Evolutionary conservation across 2,888 invertebrate species (phyloP).

Genomic region (Polyommatus iphigenia): DNA sequence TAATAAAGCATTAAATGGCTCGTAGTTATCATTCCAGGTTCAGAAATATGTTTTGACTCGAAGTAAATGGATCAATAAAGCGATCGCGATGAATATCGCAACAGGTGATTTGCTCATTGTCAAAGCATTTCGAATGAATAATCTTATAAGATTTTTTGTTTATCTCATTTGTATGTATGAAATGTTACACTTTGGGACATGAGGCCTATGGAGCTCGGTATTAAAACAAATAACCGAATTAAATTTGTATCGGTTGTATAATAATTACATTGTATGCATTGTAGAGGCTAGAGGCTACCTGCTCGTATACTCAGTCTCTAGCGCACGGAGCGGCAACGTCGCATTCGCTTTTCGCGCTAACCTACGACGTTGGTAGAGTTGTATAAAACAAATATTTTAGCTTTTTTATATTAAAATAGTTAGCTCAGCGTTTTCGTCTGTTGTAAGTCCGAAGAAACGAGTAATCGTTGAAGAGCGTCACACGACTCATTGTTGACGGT

Average conservation of each 20-base stretch:
- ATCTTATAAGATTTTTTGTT: constrained; percentile 26
- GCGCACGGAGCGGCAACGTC: constrained; percentile 77
- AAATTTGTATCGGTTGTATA: constrained; percentile 71
- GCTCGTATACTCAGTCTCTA: constrained; percentile 68
- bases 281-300: constrained; percentile 59
- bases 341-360: constrained; percentile 72
- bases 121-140: constrained; percentile 12
- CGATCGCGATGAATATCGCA: constrained; percentile 12
- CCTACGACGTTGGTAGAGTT: constrained; percentile 62
- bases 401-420: constrained; percentile 51
- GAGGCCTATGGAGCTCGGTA: constrained; percentile 57
- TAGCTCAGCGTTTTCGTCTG: constrained; percentile 46
- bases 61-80: constrained; percentile 13
- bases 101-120: constrained; percentile 29
- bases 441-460: constrained; percentile 44
- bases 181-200: constrained; percentile 53
- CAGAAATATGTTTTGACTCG: constrained; percentile 2
- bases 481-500: constrained; percentile 45
- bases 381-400: constrained; percentile 58
- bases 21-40: not conserved
- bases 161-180: constrained; percentile 6
- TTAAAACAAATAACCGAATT: constrained; percentile 54
- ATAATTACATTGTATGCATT: constrained; percentile 66
- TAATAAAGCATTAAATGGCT: not conserved
- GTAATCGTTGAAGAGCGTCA: constrained; percentile 53